Evolutionary conservation across 2,888 invertebrate genomes (phyloP).

Genomic region (Ornithoptera alexandrae): DNA sequence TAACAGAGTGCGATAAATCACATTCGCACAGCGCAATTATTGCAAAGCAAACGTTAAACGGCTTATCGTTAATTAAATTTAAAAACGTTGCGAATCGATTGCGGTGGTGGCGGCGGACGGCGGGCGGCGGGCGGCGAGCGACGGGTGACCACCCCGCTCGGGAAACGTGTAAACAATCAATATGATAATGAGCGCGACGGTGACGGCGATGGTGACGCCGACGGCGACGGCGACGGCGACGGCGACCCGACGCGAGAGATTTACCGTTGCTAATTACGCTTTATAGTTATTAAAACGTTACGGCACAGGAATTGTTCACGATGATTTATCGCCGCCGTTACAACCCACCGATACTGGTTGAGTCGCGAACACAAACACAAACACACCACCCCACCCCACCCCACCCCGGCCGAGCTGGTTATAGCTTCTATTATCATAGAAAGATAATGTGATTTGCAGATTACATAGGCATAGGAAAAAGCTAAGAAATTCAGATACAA

Average conservation of each 20-base stretch:
- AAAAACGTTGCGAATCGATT: conserved; percentile 59
- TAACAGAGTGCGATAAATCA: not conserved
- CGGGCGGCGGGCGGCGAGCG: not conserved
- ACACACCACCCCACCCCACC: too few species aligned
- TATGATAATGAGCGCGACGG: conserved; percentile 37
- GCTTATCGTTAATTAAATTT: conserved; percentile 33
- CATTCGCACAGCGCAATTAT: not conserved
- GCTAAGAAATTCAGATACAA: too few species aligned
- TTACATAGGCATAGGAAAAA: too few species aligned
- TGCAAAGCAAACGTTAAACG: conserved; percentile 2
- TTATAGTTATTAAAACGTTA: conserved; percentile 71
- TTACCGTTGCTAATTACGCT: conserved; percentile 74
- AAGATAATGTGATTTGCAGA: too few species aligned
- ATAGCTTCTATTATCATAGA: too few species aligned
- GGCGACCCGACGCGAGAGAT: conserved; percentile 49
- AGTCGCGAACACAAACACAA: too few species aligned
- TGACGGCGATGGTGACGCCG: conserved; percentile 37
- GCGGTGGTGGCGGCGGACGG: conserved; percentile 7
- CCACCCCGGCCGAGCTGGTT: too few species aligned
- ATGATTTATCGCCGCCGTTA: conserved; percentile 74
- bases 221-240: conserved; percentile 28
- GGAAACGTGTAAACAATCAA: conserved; percentile 46
- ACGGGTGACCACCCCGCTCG: conserved; percentile 34
- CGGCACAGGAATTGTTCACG: conserved; percentile 66
- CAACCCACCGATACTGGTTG: not conserved